Percentiles rank a stretch among this genome's conserved stretches.
These are phyloP conservation scores for Chionodraco myersi DNA, from an alignment of 2,113 vertebrate genomes.

Conservation along the genomic window DNA sequence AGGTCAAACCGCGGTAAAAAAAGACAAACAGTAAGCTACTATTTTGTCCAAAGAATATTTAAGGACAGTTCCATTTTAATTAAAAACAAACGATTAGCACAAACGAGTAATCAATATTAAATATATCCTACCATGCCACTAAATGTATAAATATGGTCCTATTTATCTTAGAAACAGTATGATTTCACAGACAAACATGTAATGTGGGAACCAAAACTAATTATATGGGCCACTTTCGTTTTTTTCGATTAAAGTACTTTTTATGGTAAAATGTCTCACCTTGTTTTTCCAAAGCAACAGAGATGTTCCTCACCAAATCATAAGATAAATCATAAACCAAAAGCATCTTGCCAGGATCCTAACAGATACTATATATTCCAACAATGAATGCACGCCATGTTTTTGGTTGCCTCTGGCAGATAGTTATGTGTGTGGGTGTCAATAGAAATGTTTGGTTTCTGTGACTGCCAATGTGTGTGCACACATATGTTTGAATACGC, in stretches of 20 bases:
- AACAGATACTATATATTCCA: background rate
- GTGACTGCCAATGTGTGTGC: slow-evolving; percentile 3
- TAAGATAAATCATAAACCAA: slow-evolving; percentile 14
- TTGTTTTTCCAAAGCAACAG: slow-evolving; percentile 1
- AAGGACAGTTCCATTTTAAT: background rate
- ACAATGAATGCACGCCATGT: slow-evolving; percentile 45
- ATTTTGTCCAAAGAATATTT: background rate
- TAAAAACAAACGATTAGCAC: background rate
- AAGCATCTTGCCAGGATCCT: slow-evolving; percentile 30
- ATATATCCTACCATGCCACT: background rate
- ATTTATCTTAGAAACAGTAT: too few species aligned
- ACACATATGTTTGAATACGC: slow-evolving; percentile 12
- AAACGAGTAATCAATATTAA: background rate
- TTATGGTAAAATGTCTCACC: slow-evolving; percentile 43
- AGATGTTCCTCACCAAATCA: slow-evolving; percentile 9
- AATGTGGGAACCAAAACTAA: background rate
- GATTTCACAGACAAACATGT: background rate
- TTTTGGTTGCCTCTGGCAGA: background rate
- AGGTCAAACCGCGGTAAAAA: background rate
- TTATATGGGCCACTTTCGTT: background rate
- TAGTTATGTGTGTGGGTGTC: slow-evolving; percentile 19
- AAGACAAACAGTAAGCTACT: background rate
- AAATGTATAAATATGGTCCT: too few species aligned
- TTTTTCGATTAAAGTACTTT: background rate
- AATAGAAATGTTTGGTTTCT: slow-evolving; percentile 1